Evolutionary conservation across 2,113 vertebrate genomes (phyloP), one percentile per base, ranked within the genome.

Genomic region (Ictalurus punctatus): DNA sequence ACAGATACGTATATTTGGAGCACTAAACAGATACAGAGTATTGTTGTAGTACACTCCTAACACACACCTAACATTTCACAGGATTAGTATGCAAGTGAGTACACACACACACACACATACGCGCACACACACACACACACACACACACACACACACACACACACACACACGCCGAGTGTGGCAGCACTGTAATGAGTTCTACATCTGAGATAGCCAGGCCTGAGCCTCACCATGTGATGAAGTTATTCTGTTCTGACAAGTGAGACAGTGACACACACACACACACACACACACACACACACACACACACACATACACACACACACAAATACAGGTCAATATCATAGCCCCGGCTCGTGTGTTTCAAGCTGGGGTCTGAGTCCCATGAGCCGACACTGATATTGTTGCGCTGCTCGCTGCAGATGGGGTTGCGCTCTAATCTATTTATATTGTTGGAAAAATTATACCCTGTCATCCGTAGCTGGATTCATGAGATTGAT

Each of bases 381-480:
- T 83, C 81, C 58, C 81, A 13, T 1, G 81, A 40, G 81, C 34
- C 10, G 58, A 61, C 71, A 88, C 44, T 52, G 54, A 84, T 59
- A 78, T 83, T 56, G 30, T 83, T 71, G 44, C 65, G 23, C 81
- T 34, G 37, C 86, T 87, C 34, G 0, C 40, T 37, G 30, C 58
- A 67, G 86, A 87, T 79, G 76, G 61, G 78, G 59, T 56, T 76
- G 40, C 44, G 8, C 40, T 6, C 65, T 88, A 86, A 78, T 85
- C 87, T 90, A 83, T 65, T 82, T 90, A 90, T 90, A 69, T 83
- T 78, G 84, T 83, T 86, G n/a, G 79, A 59, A 88, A 78, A 88
- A 54, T 74, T 87, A 83, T n/a, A 30, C 78, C 52, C 63, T 69
- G 27, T n/a, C 71, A 71, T 37, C 34, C 37, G 27, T 56, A 82